Percentiles rank a stretch among this genome's conserved stretches.
Conservation (phyloP, 2,888 invertebrate genomes). For the Acleris literana region DNA sequence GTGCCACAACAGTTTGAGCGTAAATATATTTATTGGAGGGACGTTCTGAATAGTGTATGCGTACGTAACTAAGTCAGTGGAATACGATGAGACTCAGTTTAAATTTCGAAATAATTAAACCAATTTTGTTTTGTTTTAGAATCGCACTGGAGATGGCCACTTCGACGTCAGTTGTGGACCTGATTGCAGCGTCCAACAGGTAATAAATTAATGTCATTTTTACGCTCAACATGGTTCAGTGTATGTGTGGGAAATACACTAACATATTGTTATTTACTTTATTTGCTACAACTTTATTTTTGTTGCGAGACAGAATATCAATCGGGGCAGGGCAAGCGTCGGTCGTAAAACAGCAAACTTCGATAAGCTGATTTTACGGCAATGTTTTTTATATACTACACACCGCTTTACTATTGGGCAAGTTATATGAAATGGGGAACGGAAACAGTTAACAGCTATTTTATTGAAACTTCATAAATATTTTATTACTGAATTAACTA, state of each 20-base stretch:
- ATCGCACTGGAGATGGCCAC: conserved; percentile 87
- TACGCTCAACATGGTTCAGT: too few relatives aligned
- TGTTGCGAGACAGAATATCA: conserved; percentile 30
- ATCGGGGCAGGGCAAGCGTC: conserved; percentile 36
- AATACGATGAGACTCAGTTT: too few relatives aligned
- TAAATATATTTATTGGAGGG: too few relatives aligned
- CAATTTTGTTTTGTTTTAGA: conserved; percentile 77
- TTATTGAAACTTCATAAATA: conserved; percentile 37
- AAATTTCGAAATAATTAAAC: not conserved
- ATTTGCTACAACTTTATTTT: conserved; percentile 34
- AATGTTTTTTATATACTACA: conserved; percentile 42
- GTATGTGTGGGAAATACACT: too few relatives aligned
- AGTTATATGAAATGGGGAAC: conserved; percentile 46
- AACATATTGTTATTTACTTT: conserved; percentile 24
- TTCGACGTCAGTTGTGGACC: conserved; percentile 88
- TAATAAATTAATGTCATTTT: conserved; percentile 58
- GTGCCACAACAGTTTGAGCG: too few relatives aligned
- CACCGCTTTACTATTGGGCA: conserved; percentile 47
- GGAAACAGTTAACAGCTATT: conserved; percentile 40
- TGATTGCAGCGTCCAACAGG: conserved; percentile 89
- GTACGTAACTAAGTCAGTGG: too few relatives aligned
- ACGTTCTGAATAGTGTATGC: too few relatives aligned
- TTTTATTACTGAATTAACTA: not conserved
- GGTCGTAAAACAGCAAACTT: conserved; percentile 47
- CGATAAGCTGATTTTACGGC: conserved; percentile 52